These are phyloP conservation scores for Trichoplax adhaerens DNA, from an alignment of 37 sponge, comb jelly and placozoan species.

Conservation along the genomic window DNA sequence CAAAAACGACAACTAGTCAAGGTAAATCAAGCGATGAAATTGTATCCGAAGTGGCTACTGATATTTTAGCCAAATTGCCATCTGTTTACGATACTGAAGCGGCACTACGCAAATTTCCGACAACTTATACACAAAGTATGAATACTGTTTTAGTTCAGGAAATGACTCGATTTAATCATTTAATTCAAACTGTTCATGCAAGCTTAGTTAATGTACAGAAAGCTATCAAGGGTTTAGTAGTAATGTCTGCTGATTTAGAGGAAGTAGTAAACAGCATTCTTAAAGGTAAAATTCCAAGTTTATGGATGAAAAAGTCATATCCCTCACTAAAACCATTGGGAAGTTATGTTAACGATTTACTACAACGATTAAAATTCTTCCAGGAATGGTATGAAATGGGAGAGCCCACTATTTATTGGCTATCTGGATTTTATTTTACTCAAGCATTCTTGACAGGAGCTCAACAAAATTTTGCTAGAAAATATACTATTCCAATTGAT, in stretches of 20 bases:
- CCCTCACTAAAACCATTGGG: slow-evolving; percentile 97
- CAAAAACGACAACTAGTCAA: slow-evolving; percentile 24
- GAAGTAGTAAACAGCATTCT: slow-evolving; percentile 80
- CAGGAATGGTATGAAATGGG: slow-evolving; percentile 96
- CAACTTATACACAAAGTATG: slow-evolving; percentile 98
- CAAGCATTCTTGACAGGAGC: slow-evolving; percentile 99
- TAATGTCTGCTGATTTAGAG: slow-evolving; percentile 94
- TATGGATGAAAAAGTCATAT: slow-evolving; percentile 98
- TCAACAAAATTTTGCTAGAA: slow-evolving; percentile 95
- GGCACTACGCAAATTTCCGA: slow-evolving; percentile 89
- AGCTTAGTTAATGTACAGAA: slow-evolving; percentile 83
- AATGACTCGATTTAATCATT: slow-evolving; percentile 96
- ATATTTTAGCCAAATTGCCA: slow-evolving; percentile 88
- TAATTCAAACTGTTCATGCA: slow-evolving; percentile 50
- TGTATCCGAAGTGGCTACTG: slow-evolving; percentile 76
- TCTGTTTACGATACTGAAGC: slow-evolving; percentile 88
- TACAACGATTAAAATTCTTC: slow-evolving; percentile 82
- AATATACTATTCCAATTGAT: slow-evolving; percentile 96
- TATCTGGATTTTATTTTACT: slow-evolving; percentile 99
- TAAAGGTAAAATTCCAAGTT: slow-evolving; percentile 90
- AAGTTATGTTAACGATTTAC: slow-evolving; percentile 88
- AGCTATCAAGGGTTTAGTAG: slow-evolving; percentile 99
- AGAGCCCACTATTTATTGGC: slow-evolving; percentile 85
- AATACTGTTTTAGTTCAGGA: slow-evolving; percentile 99
- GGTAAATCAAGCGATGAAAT: slow-evolving; percentile 90